Evolutionary conservation across 1,140 invertebrate genomes (phyloP).

Genomic region (Myzus persicae): DNA sequence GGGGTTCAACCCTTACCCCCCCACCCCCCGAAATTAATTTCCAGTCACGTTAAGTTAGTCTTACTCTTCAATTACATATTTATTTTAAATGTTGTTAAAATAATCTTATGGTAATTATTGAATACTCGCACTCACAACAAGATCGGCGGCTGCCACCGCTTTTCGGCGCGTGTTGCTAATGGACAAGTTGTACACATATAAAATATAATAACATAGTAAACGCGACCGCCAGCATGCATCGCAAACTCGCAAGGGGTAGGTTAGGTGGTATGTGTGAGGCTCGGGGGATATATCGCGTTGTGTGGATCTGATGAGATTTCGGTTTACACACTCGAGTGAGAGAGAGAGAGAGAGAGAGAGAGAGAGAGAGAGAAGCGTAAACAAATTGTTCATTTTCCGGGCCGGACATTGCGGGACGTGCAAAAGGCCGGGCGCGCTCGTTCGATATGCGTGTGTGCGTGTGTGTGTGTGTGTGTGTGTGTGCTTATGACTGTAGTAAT

Average conservation of each 20-base stretch:
- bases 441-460: neutral
- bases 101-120: no score
- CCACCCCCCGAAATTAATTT: no score
- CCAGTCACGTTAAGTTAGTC: no score
- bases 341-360: no score
- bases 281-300: neutral
- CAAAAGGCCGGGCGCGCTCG: neutral
- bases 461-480: neutral
- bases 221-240: neutral
- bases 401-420: slow-evolving; percentile 52
- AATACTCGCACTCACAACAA: no score
- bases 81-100: no score
- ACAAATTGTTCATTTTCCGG: slow-evolving; percentile 56
- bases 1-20: no score
- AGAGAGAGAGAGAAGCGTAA: neutral
- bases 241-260: no score
- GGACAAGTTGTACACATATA: neutral
- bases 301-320: neutral
- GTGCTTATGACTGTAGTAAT: neutral
- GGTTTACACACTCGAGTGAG: neutral
- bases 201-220: neutral
- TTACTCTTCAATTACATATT: no score
- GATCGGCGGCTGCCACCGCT: no score
- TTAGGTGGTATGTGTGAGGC: no score
- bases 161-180: no score